Conservation (phyloP, 2,797 vertebrate species). For the Momotus momota region DNA sequence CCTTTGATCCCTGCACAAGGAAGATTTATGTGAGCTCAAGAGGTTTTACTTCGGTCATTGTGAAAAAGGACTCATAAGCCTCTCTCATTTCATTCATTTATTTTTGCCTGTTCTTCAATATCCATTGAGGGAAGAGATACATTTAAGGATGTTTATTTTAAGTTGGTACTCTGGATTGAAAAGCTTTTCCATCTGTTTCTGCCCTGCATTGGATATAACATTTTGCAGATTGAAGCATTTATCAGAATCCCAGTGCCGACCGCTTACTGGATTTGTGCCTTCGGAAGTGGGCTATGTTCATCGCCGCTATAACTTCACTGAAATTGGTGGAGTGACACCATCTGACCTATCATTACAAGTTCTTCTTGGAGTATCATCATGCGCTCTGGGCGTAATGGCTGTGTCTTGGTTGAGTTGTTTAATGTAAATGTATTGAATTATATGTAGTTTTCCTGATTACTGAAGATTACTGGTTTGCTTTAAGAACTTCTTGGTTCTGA, state of each 20-base stretch:
- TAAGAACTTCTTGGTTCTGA: background rate
- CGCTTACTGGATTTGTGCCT: slow-evolving; percentile 54
- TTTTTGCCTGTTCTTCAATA: slow-evolving; percentile 43
- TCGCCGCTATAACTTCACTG: background rate
- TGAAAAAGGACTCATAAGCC: slow-evolving; percentile 12
- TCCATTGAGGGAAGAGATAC: slow-evolving; percentile 25
- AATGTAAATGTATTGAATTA: slow-evolving; percentile 20
- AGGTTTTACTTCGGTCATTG: slow-evolving; percentile 29
- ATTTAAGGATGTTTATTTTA: slow-evolving; percentile 68
- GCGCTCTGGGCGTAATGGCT: background rate
- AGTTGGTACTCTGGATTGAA: slow-evolving; percentile 55
- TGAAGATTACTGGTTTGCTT: slow-evolving; percentile 29
- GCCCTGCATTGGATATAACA: slow-evolving; percentile 38
- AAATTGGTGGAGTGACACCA: background rate
- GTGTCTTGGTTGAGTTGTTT: background rate
- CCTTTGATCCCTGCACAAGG: background rate
- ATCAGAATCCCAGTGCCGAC: slow-evolving; percentile 54
- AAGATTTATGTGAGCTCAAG: slow-evolving; percentile 10
- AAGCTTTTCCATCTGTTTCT: slow-evolving; percentile 68
- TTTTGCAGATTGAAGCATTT: slow-evolving; percentile 70
- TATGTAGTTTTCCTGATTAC: background rate
- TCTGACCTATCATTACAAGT: background rate
- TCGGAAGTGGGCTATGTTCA: background rate
- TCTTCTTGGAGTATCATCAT: background rate
- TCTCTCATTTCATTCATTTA: slow-evolving; percentile 45